Percentiles rank a stretch among this genome's conserved stretches.
Conservation (phyloP, 2,888 invertebrate genomes). For the Lottia gigantea region DNA sequence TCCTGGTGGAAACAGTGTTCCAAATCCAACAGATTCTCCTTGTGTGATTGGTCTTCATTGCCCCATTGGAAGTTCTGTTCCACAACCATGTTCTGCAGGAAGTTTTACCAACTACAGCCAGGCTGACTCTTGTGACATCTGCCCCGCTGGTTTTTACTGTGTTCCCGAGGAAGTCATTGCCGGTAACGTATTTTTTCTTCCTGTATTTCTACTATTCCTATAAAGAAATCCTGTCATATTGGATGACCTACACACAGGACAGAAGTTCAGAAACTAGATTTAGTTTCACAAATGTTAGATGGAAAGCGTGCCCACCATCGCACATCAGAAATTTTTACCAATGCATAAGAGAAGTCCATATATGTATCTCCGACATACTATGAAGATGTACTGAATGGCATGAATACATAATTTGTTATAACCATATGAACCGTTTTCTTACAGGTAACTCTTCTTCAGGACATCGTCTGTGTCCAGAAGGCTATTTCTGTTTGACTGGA, state of each 20-base stretch:
- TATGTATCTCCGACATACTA: too few relatives aligned
- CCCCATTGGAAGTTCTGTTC: conserved; percentile 53
- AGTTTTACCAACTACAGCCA: conserved; percentile 61
- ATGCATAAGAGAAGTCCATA: too few relatives aligned
- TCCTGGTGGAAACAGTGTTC: conserved; percentile 55
- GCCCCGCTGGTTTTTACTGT: conserved; percentile 64
- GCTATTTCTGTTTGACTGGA: conserved; percentile 62
- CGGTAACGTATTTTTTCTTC: conserved; percentile 34
- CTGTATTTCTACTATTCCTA: too few relatives aligned
- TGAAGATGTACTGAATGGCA: too few relatives aligned
- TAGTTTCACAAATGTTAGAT: too few relatives aligned
- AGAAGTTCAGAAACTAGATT: too few relatives aligned
- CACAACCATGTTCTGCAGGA: conserved; percentile 60
- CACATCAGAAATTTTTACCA: too few relatives aligned
- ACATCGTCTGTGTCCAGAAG: conserved; percentile 57
- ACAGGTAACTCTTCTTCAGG: conserved; percentile 58
- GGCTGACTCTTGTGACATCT: conserved; percentile 51
- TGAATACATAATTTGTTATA: too few relatives aligned
- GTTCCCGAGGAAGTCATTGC: conserved; percentile 60
- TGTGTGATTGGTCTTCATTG: conserved; percentile 65
- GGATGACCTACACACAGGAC: too few relatives aligned
- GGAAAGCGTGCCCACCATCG: too few relatives aligned
- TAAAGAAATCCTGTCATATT: too few relatives aligned
- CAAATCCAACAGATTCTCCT: conserved; percentile 56
- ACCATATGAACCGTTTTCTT: conserved; percentile 4